phyloP scores from a whole-genome alignment of 2,113 vertebrate genomes.

The Equus przewalskii region DNA sequence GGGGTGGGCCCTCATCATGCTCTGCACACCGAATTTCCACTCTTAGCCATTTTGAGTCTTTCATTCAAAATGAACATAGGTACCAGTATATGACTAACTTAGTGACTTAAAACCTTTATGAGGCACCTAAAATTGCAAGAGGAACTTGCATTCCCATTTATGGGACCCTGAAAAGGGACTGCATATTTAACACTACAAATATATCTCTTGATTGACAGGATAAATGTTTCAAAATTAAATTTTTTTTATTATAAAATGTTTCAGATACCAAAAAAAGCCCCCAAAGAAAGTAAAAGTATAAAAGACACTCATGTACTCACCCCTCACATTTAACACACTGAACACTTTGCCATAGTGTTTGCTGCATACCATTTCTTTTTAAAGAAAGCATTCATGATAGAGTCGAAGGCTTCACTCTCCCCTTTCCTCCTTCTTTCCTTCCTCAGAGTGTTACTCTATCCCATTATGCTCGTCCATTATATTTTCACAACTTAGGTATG shows the following conservation, averaged over 20 bases:
- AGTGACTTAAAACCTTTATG: background rate
- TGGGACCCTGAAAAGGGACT: background rate
- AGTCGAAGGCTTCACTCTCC: background rate
- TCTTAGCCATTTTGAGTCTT: slow-evolving; percentile 4
- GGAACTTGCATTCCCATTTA: background rate
- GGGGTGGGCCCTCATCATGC: background rate
- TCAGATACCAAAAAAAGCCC: background rate
- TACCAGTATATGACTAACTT: background rate
- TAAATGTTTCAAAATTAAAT: background rate
- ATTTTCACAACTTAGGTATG: background rate
- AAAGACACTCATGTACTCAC: background rate
- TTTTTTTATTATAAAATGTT: slow-evolving; percentile 2
- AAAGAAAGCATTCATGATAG: background rate
- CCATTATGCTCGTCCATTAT: background rate
- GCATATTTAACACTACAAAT: background rate
- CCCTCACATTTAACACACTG: background rate
- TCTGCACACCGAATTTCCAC: background rate
- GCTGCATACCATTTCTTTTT: background rate
- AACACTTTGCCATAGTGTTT: background rate
- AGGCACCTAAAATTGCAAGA: background rate
- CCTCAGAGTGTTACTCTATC: background rate
- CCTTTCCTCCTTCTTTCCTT: background rate
- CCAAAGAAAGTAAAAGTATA: background rate
- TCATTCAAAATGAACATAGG: slow-evolving; percentile 32
- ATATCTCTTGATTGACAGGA: background rate